These are phyloP conservation scores for Cygnus atratus DNA, from an alignment of 2,113 vertebrate species.

Conservation along the genomic window DNA sequence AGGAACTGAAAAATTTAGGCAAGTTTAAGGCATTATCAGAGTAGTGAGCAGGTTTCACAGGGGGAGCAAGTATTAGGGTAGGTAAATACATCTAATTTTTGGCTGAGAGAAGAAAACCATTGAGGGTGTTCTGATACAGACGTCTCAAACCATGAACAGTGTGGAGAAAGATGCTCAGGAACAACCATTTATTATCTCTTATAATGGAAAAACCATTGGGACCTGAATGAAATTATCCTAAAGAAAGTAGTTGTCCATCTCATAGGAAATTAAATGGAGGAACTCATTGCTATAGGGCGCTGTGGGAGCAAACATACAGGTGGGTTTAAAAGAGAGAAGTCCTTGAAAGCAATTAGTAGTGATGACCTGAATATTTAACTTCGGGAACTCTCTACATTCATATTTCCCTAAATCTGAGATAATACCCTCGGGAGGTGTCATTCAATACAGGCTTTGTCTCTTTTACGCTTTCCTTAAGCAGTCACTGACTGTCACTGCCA, in stretches of 20 bases:
- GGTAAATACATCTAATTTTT: background rate
- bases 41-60: background rate
- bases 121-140: background rate
- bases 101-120: background rate
- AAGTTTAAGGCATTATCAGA: background rate
- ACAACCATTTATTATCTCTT: background rate
- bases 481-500: background rate
- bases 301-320: background rate
- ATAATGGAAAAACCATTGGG: background rate
- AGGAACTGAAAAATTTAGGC: background rate
- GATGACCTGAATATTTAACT: background rate
- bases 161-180: background rate
- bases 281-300: background rate
- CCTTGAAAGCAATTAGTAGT: background rate
- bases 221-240: background rate
- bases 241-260: background rate
- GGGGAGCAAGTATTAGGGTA: background rate
- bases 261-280: background rate
- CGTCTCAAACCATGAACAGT: background rate
- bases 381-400: background rate
- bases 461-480: background rate
- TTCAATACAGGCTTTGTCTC: background rate
- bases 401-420: background rate
- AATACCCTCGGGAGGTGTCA: background rate
- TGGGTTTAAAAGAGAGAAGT: background rate